Conservation (phyloP, 2,797 vertebrate species). For the Vipera ursinii region DNA sequence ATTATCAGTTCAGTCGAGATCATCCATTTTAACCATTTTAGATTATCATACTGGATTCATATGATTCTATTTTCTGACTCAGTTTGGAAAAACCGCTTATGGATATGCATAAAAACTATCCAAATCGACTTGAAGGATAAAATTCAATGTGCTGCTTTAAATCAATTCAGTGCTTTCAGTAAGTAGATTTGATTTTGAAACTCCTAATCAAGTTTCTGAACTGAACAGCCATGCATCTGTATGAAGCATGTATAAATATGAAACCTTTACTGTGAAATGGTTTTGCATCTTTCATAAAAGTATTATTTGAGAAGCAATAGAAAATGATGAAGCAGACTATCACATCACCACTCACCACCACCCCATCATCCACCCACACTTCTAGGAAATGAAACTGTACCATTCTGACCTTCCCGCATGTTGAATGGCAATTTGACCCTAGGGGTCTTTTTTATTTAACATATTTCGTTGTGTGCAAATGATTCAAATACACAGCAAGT, state of each 20-base stretch:
- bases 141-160: background rate
- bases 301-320: background rate
- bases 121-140: background rate
- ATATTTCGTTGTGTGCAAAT: background rate
- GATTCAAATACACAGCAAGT: background rate
- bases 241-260: background rate
- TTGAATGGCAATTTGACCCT: background rate
- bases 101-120: background rate
- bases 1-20: background rate
- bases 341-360: background rate
- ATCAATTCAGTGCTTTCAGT: background rate
- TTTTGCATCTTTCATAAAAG: background rate
- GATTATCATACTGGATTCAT: background rate
- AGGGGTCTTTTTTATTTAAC: background rate
- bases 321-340: background rate
- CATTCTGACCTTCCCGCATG: background rate
- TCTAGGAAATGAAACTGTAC: background rate
- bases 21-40: background rate
- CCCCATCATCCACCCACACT: background rate
- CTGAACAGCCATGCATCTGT: background rate
- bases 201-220: background rate
- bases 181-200: background rate
- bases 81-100: background rate
- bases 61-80: background rate
- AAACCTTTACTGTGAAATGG: background rate